Evolutionary conservation across 2,888 invertebrate species (phyloP), one percentile per base, ranked within the genome.

Genomic region (Sarcophaga subvicina): DNA sequence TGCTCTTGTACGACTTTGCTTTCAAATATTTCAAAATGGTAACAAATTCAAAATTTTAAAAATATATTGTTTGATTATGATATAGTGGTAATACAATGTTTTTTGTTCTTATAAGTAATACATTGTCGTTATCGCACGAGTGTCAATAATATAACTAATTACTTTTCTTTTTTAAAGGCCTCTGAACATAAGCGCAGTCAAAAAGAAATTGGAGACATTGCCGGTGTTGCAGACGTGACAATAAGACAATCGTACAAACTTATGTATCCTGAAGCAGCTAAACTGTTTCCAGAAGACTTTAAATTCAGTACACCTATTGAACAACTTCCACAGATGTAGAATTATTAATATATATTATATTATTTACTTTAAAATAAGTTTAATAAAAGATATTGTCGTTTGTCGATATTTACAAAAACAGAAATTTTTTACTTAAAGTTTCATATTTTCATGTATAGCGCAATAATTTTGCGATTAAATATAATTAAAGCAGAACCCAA

Each of bases 141-240:
- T 8, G 10, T 37, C 37, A 37, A 37, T 37, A 54, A 54, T 17
- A 54, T 22, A 54, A 54, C 54, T 54, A 37, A 37, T 37, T 37
- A 10, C 8, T 37, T 37, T 10, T 37, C 73, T 64, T 66, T 59
- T 75, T 86, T 79, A 5, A 59, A 96, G 96, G 98, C 99, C 0
- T 98, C 98, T 0, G 98, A 98, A 90, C 97, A 98, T 91, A 99
- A 99, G 98, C 96, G 97, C 90, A 97, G 98, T 88, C 98, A 98
- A 92, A 99, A 98, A 93, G 99, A 99, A 94, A 99, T 99, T 90
- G 99, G 99, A 0, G 99, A 99, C 91, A 98, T 99, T 89, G 99
- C 99, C 59, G 99, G 99, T 60, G 99, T 99, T 0, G 99, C 99
- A 4, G 99, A 99, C 93, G 99, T 98, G 17, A 99, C 99, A 1